phyloP scores from a whole-genome alignment of 2,888 invertebrate genomes.

The Heteromyza rotundicornis region DNA sequence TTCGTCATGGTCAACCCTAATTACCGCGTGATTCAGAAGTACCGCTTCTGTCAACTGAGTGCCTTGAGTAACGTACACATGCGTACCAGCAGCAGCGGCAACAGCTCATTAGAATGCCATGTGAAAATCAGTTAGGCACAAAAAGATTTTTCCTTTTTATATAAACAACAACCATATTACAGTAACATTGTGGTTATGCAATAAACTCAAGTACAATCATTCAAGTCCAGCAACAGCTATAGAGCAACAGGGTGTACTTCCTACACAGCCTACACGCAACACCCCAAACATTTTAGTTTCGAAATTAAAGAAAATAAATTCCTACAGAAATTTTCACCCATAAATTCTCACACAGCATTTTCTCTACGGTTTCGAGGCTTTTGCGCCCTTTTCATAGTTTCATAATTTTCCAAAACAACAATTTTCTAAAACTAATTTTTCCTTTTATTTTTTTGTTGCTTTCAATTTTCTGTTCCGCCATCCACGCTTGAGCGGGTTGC shows the following conservation, averaged over 20 bases:
- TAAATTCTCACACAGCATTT: not conserved
- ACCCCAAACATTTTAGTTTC: not conserved
- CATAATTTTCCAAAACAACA: conserved; percentile 1
- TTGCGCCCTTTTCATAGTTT: not conserved
- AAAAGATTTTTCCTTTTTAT: conserved; percentile 16
- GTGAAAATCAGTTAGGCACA: conserved; percentile 13
- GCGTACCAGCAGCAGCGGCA: not conserved
- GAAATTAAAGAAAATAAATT: not conserved
- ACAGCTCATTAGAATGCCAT: conserved; percentile 13
- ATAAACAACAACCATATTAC: not conserved
- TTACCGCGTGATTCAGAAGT: not conserved
- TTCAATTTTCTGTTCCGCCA: not conserved
- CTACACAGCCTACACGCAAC: not conserved
- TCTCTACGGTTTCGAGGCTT: not conserved
- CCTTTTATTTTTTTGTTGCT: not conserved
- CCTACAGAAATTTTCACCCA: too few relatives aligned
- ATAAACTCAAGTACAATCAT: not conserved
- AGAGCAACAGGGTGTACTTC: not conserved
- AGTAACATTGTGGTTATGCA: too few relatives aligned
- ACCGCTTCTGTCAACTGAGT: not conserved
- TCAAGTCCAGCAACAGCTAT: not conserved
- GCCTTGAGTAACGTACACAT: not conserved
- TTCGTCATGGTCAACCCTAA: conserved; percentile 2
- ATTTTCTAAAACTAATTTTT: conserved; percentile 1
- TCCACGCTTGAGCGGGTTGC: conserved; percentile 10